Base-by-base conservation (phyloP, 2,113 vertebrate genomes). In the Heterocephalus glaber region DNA sequence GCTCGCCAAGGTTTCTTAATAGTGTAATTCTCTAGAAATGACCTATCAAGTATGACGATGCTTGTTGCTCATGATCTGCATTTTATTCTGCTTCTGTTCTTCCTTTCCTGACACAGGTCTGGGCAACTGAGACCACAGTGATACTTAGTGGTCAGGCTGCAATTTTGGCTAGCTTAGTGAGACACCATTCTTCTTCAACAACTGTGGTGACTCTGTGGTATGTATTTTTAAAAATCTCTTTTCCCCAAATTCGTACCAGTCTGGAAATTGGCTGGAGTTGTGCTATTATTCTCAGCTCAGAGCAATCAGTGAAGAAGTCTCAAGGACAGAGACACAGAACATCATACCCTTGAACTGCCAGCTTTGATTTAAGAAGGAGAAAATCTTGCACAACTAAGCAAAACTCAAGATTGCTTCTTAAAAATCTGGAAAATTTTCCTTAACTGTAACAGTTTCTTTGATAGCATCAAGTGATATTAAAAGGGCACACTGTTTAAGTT, bases 241-340 rank as follows among this genome's bases (percentile, higher is more conserved):
- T 95, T 87, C 95, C 72, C 81, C 52, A 83, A 94, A 92, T 94
- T 86, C 95, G 93, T 33, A 88, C 60, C 70, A 92, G 58, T 95
- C 94, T 96, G 30, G 70, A 98, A 98, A 96, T 92, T 70, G 96
- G 90, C 97, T 97, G 96, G 92, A 95, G 61, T 95, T 96, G 93
- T 96, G 81, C 44, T 68, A 12, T 97, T 97, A 97, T 92, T 96
- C 92, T 95, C 13, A 12, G 95, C 93, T 93, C 61, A 92, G 61
- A 91, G 97, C 97, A 97, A 93, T 84, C 68, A 86, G 68, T 22
- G 7, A 65, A 90, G 68, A 84, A 38, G 38, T 38, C 38, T 95
- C 86, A 76, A 93, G 87, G 66, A 76, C 61, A 89, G 79, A 96
- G 72, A 72, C 60, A 17, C 17, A 61, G 63, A 3, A 0, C 9